Conservation (phyloP, 2,797 vertebrate genomes). For the Fistularia commersonii region DNA sequence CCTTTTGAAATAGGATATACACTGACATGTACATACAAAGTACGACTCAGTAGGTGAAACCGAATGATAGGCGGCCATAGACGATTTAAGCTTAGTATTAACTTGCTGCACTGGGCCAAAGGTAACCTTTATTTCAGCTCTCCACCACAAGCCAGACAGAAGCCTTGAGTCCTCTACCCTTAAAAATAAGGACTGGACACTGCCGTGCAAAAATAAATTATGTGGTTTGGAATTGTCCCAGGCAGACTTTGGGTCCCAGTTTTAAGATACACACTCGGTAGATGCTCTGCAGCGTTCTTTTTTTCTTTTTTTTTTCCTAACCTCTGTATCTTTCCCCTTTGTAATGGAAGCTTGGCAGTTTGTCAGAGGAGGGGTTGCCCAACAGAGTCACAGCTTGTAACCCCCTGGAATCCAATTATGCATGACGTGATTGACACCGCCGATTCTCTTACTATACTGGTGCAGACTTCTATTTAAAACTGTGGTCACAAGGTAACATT, state of each 20-base stretch:
- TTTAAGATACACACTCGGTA: constrained; percentile 53
- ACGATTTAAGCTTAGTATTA: no score
- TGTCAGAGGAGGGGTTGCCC: constrained; percentile 26
- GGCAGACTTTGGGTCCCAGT: constrained; percentile 56
- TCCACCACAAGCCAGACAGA: constrained; percentile 76
- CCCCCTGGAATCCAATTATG: constrained; percentile 27
- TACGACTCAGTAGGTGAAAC: no score
- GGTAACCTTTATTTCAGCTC: constrained; percentile 24
- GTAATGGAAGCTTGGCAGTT: no score
- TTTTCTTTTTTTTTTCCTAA: neutral
- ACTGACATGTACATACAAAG: no score
- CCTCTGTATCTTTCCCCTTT: neutral
- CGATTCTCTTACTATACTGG: constrained; percentile 57
- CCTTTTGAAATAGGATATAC: no score
- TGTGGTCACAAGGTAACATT: constrained; percentile 68
- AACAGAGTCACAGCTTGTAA: constrained; percentile 80
- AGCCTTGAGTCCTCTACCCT: constrained; percentile 67
- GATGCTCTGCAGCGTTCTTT: constrained; percentile 70
- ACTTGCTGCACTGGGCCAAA: constrained; percentile 24
- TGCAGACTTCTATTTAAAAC: constrained; percentile 61
- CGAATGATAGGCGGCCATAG: no score
- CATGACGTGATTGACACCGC: constrained; percentile 75
- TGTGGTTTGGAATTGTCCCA: constrained; percentile 29
- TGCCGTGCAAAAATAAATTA: constrained; percentile 23
- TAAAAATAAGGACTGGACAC: constrained; percentile 65